Conservation (phyloP, 2,797 vertebrate genomes). For the Cossypha niveicapilla region DNA sequence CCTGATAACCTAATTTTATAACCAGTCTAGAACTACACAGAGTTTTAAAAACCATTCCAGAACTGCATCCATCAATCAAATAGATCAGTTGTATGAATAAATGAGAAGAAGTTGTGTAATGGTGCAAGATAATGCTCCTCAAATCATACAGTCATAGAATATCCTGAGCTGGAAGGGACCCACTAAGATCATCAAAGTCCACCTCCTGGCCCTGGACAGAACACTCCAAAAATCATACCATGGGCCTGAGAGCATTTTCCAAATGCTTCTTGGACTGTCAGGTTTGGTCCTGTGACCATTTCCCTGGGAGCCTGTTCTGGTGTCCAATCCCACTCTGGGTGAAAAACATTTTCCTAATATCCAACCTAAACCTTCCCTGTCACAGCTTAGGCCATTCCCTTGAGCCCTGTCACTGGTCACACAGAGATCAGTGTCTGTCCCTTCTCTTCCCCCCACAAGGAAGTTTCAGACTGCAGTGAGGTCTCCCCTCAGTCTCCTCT, state of each 20-base stretch:
- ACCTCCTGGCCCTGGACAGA: background rate
- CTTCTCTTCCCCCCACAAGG: fast-evolving
- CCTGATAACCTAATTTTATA: background rate
- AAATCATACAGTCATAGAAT: background rate
- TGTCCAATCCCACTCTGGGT: fast-evolving
- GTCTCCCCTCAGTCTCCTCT: background rate
- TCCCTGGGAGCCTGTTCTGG: background rate
- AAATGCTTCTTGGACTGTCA: background rate
- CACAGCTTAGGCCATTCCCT: background rate
- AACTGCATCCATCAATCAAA: background rate
- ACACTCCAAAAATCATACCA: background rate
- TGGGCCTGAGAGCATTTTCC: background rate
- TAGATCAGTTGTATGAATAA: background rate
- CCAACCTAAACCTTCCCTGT: background rate
- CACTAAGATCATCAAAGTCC: background rate
- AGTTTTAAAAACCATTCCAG: background rate
- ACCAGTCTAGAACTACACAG: background rate
- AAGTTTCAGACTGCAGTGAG: background rate
- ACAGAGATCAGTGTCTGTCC: background rate
- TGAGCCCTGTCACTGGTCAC: background rate
- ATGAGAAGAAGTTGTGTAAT: background rate
- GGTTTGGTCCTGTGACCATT: background rate
- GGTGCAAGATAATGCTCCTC: background rate
- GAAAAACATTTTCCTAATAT: background rate
- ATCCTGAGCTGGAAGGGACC: background rate